Evolutionary conservation across 2,797 vertebrate species (phyloP).

Genomic region (Rhinatrema bivittatum): DNA sequence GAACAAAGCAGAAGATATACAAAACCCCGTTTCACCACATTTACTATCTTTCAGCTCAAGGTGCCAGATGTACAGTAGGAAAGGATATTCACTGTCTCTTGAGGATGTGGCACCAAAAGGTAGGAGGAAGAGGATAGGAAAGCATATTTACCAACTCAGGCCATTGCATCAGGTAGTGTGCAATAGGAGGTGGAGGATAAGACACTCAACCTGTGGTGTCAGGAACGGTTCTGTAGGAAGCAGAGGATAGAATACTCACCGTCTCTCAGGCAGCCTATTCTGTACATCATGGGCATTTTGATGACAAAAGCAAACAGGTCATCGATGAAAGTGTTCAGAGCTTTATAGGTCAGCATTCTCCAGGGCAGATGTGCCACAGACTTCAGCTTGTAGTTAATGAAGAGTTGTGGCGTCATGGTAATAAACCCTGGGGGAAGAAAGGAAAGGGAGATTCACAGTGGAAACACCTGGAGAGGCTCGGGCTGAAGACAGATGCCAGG

Average conservation of each 20-base stretch:
- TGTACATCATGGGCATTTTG: conserved; percentile 97
- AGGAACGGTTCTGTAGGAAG: too few relatives aligned
- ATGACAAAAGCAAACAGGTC: conserved; percentile 96
- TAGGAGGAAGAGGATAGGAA: too few relatives aligned
- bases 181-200: not conserved
- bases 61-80: too few relatives aligned
- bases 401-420: conserved; percentile 94
- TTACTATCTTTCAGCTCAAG: too few relatives aligned
- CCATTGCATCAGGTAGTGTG: too few relatives aligned
- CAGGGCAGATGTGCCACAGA: conserved; percentile 94
- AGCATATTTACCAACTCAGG: too few relatives aligned
- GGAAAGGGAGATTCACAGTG: not conserved
- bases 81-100: too few relatives aligned
- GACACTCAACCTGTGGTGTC: too few relatives aligned
- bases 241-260: conserved; percentile 51
- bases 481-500: not conserved
- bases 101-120: too few relatives aligned
- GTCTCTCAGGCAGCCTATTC: conserved; percentile 92
- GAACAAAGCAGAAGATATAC: too few relatives aligned
- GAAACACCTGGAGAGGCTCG: not conserved
- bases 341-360: conserved; percentile 97
- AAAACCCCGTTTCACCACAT: too few relatives aligned
- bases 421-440: conserved; percentile 72
- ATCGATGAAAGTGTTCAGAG: conserved; percentile 95
- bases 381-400: conserved; percentile 97